Evolutionary conservation across 2,113 vertebrate genomes (phyloP).

Genomic region (Chaetorhynchus papuensis): DNA sequence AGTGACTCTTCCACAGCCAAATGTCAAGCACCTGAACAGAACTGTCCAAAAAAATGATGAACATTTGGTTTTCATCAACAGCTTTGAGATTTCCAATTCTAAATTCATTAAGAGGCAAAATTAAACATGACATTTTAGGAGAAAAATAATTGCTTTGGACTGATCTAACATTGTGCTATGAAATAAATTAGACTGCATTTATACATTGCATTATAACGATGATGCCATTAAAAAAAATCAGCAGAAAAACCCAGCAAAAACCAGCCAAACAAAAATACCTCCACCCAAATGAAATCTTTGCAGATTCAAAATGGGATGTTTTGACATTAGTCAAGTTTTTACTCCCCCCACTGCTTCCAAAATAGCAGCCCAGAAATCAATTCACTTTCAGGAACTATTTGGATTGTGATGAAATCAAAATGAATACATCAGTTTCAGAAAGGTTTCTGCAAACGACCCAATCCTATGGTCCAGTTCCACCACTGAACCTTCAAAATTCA

Average conservation of each 20-base stretch:
- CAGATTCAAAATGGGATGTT: not conserved
- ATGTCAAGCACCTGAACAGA: not conserved
- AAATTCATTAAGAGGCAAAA: not conserved
- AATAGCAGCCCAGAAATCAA: not conserved
- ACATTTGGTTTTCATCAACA: not conserved
- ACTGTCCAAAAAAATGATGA: not conserved
- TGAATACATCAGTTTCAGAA: not conserved
- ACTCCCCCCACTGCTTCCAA: not conserved
- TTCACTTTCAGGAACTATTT: not conserved
- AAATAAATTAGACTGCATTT: not conserved
- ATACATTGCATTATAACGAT: not conserved
- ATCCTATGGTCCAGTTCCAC: not conserved
- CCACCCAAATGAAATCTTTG: not conserved
- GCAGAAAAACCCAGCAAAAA: not conserved
- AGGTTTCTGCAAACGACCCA: not conserved
- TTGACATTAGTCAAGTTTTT: not conserved
- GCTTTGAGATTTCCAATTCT: not conserved
- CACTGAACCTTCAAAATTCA: not conserved
- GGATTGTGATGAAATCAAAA: not conserved
- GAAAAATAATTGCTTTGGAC: not conserved
- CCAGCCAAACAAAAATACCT: not conserved
- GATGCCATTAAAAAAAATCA: not conserved
- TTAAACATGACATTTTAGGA: not conserved
- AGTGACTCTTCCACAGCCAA: not conserved
- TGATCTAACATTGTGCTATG: not conserved